Evolutionary conservation across 2,797 vertebrate genomes (phyloP).

Genomic region (Notoglanidium macrostoma): DNA sequence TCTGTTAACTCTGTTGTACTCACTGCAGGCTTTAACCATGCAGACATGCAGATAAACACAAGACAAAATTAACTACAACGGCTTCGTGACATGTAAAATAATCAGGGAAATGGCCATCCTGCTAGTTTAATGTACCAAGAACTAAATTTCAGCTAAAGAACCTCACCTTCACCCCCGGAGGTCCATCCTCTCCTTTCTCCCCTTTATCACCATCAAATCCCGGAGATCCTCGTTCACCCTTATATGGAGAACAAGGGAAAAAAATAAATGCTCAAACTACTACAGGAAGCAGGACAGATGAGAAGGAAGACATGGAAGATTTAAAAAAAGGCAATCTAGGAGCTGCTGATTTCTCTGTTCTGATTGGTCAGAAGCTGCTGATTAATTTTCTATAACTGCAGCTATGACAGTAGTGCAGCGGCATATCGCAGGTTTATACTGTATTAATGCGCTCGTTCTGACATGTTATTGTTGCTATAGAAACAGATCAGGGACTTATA

Average conservation of each 20-base stretch:
- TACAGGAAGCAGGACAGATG: not conserved
- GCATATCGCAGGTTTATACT: not conserved
- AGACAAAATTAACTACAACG: not conserved
- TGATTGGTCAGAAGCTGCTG: not conserved
- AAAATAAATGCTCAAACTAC: not conserved
- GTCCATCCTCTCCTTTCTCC: constrained; percentile 91
- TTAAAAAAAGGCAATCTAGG: not conserved
- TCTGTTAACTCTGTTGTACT: not conserved
- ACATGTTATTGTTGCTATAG: not conserved
- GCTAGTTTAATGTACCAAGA: not conserved
- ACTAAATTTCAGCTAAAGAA: not conserved
- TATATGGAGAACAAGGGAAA: constrained; percentile 35
- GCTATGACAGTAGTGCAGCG: not conserved
- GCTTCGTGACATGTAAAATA: not conserved
- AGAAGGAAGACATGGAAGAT: not conserved
- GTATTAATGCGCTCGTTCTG: not conserved
- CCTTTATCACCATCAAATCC: constrained; percentile 94
- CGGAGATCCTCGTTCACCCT: constrained; percentile 82
- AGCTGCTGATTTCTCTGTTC: not conserved
- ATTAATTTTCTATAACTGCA: not conserved
- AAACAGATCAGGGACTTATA: not conserved
- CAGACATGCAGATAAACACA: constrained; percentile 2
- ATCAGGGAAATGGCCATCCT: not conserved
- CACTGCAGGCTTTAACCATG: not conserved
- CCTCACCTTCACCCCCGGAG: constrained; percentile 83